phyloP scores from a whole-genome alignment of 2,888 invertebrate species.

The Brachypterus glaber region DNA sequence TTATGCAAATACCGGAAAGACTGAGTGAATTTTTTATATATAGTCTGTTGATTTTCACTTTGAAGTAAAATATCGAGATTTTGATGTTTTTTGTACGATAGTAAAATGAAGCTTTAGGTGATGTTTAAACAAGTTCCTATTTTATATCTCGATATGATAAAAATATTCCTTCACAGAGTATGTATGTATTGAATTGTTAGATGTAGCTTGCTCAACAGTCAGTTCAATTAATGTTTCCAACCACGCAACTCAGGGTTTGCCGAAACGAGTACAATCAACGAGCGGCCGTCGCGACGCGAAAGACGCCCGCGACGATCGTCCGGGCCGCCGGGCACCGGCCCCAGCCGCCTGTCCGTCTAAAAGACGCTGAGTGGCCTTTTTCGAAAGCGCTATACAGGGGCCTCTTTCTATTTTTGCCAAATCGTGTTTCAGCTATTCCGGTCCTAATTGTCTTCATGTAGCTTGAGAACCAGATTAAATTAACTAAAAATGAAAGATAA shows the following conservation, averaged over 20 bases:
- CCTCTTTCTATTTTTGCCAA: too few relatives aligned
- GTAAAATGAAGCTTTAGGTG: conserved; percentile 44
- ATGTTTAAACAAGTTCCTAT: conserved; percentile 45
- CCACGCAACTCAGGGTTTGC: conserved; percentile 42
- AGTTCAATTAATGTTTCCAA: conserved; percentile 34
- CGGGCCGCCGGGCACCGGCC: conserved; percentile 13
- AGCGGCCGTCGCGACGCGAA: conserved; percentile 21
- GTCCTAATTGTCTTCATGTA: too few relatives aligned
- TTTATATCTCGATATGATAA: conserved; percentile 42
- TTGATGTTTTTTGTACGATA: conserved; percentile 43
- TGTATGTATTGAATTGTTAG: conserved; percentile 41
- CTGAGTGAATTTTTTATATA: conserved; percentile 46
- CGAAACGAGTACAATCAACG: conserved; percentile 43
- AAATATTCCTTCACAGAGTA: conserved; percentile 39
- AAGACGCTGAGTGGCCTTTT: too few relatives aligned
- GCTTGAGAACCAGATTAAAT: too few relatives aligned
- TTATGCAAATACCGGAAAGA: conserved; percentile 46
- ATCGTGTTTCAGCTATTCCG: too few relatives aligned
- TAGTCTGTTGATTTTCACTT: conserved; percentile 44
- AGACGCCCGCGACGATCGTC: conserved; percentile 2
- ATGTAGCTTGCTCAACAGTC: conserved; percentile 44
- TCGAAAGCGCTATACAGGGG: too few relatives aligned
- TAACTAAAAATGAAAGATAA: too few relatives aligned
- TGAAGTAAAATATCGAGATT: conserved; percentile 38
- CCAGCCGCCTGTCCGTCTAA: too few relatives aligned